Conservation (phyloP, 2,888 invertebrate species). For the Tinea semifulvella region DNA sequence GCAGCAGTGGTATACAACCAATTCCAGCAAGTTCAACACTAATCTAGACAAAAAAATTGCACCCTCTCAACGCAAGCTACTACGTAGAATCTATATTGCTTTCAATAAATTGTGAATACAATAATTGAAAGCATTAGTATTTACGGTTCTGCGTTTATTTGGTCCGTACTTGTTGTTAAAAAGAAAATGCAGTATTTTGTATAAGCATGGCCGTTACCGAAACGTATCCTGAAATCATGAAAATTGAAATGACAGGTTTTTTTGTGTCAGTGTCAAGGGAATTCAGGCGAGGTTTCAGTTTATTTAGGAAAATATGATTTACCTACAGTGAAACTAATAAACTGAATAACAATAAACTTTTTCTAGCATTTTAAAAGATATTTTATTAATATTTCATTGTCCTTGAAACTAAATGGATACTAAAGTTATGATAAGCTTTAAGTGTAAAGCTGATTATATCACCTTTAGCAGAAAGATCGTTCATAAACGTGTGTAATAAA, state of each 20-base stretch:
- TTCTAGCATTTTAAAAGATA: not conserved
- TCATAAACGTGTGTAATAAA: conserved; percentile 22
- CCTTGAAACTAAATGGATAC: not conserved
- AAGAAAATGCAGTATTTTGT: no score
- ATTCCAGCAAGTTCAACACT: no score
- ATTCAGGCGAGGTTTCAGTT: conserved; percentile 17
- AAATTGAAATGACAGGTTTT: conserved; percentile 14
- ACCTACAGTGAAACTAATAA: no score
- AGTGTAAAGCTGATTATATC: conserved; percentile 3
- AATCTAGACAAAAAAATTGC: no score
- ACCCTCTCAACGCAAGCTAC: no score
- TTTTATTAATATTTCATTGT: not conserved
- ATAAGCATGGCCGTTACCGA: no score
- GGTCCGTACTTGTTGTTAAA: no score
- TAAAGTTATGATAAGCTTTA: conserved; percentile 5
- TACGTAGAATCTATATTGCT: no score
- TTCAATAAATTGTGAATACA: no score
- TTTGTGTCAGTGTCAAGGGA: conserved; percentile 20
- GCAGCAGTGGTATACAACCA: no score
- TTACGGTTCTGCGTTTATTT: no score
- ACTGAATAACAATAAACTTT: conserved; percentile 13
- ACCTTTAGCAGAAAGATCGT: conserved; percentile 14
- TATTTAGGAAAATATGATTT: conserved; percentile 12
- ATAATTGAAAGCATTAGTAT: no score
- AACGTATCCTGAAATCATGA: conserved; percentile 1